A percentile compares a stretch with the other conserved stretches of the same genome.
phyloP scores from a whole-genome alignment of 64 coral and sea anemone species.

The Anthopleura sola region DNA sequence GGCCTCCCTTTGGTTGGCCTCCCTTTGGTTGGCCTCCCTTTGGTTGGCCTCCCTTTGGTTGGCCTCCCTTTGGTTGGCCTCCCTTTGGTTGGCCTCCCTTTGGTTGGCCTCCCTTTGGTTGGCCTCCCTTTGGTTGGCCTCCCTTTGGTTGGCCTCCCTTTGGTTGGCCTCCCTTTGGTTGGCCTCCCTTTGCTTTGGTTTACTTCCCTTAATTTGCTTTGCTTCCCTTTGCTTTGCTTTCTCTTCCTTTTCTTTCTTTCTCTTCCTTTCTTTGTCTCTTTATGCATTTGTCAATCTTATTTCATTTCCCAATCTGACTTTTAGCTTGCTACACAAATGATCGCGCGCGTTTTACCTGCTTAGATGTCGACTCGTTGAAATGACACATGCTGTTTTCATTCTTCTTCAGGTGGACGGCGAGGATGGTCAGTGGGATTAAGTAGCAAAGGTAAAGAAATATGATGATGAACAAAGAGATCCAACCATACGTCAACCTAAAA shows the following conservation, averaged over 20 bases:
- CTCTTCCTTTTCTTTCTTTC: background rate
- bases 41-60: no score
- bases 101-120: no score
- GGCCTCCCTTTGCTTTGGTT: background rate
- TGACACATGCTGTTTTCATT: constrained; percentile 19
- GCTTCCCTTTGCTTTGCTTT: background rate
- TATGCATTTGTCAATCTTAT: background rate
- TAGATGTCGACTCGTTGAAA: background rate
- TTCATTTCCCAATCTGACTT: background rate
- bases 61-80: no score
- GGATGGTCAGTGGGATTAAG: constrained; percentile 27
- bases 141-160: no score
- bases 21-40: no score
- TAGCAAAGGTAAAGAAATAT: constrained; percentile 39
- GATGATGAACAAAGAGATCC: constrained; percentile 8
- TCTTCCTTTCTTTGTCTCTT: background rate
- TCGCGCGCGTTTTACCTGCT: constrained; percentile 10
- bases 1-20: no score
- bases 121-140: no score
- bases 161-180: no score
- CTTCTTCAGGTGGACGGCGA: constrained; percentile 21
- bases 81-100: no score
- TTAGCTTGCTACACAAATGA: no score
- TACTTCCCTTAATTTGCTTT: background rate
- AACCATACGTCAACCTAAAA: constrained; percentile 53